Evolutionary conservation across 2,113 vertebrate genomes (phyloP), one percentile per base, ranked within the genome.

Genomic region (Zosterops hypoxanthus): DNA sequence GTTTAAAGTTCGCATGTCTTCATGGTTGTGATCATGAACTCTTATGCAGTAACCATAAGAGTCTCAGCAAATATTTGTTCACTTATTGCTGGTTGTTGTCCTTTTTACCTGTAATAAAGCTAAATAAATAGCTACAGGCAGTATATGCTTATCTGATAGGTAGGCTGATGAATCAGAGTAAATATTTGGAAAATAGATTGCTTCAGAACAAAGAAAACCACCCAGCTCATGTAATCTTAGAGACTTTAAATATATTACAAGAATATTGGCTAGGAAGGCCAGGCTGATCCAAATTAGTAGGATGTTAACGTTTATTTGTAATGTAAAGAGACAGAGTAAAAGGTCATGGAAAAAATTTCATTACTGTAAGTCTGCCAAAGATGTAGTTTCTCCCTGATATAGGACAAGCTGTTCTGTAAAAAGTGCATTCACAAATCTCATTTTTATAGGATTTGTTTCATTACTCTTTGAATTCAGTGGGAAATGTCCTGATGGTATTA

Each of bases 281-380:
- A 83, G 65, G 83, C 92, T 73, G 76, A 95, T 92, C 49, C 92
- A 97, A 95, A 96, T 97, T 92, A 97, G 68, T 53, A 90, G 81
- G 73, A 93, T 93, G 70, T 92, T 95, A 90, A 34, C 81, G 41
- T 86, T 96, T 85, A 44, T 41, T 93, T 95, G 49, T 91, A 97
- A 96, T 97, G 83, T 96, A 93, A 96, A 95, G 92, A 97, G 87
- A 93, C 85, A 94, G 41, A 82, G 55, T 75, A 75, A 87, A 93
- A 97, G 92, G 95, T 96, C 92, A 95, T 11, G 9, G 69, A 68
- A 96, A 94, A 94, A 95, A 79, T 85, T 79, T 91, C 73, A 90
- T 97, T 94, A 90, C 61, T 92, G 61, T 92, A 92, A 81, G 64
- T 80, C 73, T 94, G 64, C 59, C 60, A 55, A 70, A 88, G 50